Evolutionary conservation across 2,888 invertebrate species (phyloP).

Genomic region (Cerceris rybyensis): DNA sequence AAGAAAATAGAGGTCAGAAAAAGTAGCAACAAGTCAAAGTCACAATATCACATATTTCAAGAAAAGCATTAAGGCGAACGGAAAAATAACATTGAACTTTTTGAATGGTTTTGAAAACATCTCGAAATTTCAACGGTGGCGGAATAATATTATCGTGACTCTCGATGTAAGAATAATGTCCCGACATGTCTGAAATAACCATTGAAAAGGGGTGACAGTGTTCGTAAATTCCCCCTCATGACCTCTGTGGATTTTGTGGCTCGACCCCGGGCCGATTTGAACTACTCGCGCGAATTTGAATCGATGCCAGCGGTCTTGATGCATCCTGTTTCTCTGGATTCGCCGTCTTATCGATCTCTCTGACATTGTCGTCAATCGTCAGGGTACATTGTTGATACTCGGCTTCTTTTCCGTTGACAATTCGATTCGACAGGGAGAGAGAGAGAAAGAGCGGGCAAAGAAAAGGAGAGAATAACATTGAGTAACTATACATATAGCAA

Average conservation of each 20-base stretch:
- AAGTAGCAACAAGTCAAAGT: too few species aligned
- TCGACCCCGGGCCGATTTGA: conserved; percentile 14
- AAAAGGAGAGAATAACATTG: neutral
- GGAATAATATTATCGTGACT: conserved; percentile 4
- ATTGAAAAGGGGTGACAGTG: too few species aligned
- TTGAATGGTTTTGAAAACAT: neutral
- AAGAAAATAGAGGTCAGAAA: too few species aligned
- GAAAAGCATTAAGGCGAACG: neutral
- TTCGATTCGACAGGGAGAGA: too few species aligned
- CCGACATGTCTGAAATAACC: neutral
- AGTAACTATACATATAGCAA: neutral
- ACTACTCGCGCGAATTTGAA: conserved; percentile 20
- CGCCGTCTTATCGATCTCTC: conserved; percentile 21
- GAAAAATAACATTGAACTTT: neutral
- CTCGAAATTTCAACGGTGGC: neutral
- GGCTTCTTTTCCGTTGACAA: neutral
- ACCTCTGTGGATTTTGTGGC: conserved; percentile 4
- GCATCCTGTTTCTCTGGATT: conserved; percentile 10
- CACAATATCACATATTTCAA: too few species aligned
- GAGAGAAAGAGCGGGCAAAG: neutral
- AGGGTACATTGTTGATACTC: conserved; percentile 7
- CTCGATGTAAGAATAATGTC: neutral
- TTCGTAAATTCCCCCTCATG: conserved; percentile 3
- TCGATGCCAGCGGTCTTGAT: conserved; percentile 22
- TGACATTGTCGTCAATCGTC: neutral